Conservation (phyloP, 2,113 vertebrate genomes). For the Alouatta palliata region DNA sequence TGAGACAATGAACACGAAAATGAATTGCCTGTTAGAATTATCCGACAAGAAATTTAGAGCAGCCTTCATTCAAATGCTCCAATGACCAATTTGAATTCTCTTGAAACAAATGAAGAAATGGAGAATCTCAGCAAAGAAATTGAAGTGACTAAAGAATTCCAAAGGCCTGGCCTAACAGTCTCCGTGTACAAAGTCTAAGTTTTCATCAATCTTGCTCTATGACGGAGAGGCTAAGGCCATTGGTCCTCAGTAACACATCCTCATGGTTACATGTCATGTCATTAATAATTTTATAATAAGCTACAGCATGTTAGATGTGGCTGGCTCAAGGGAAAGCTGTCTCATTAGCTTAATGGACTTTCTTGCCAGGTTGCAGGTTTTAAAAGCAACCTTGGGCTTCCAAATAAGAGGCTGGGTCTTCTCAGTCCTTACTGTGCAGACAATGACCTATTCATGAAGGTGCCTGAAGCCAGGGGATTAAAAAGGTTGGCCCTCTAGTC, state of each 20-base stretch:
- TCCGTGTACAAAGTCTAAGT: background rate
- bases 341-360: background rate
- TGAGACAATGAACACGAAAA: background rate
- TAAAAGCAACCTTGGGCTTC: too few relatives aligned
- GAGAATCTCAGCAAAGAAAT: background rate
- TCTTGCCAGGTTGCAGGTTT: background rate
- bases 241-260: background rate
- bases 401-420: background rate
- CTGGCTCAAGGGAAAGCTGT: too few relatives aligned
- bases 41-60: background rate
- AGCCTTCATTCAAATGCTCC: background rate
- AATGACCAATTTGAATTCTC: background rate
- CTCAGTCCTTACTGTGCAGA: too few relatives aligned
- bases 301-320: accelerated
- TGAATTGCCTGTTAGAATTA: background rate
- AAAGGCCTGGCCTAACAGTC: background rate
- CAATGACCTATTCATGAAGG: background rate
- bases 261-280: accelerated
- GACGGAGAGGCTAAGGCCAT: accelerated
- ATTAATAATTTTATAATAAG: too few relatives aligned
- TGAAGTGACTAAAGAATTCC: background rate
- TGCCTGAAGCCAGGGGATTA: background rate
- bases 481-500: background rate
- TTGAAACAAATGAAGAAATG: background rate
- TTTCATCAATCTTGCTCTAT: background rate